These are phyloP conservation scores for Thereuonema tuberculata DNA, from an alignment of 1,140 invertebrate genomes.

Conservation along the genomic window DNA sequence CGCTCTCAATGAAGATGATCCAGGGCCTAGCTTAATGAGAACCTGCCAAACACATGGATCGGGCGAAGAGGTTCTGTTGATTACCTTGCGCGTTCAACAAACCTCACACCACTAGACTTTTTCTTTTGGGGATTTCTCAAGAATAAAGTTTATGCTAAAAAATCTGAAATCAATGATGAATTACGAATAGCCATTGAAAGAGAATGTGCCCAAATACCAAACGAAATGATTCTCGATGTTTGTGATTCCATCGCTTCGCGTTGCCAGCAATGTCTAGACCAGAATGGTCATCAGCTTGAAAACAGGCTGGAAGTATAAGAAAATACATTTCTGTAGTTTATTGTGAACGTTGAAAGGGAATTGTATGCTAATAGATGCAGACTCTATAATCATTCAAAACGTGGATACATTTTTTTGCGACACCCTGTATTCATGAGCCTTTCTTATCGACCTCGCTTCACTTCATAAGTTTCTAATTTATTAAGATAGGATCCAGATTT, in stretches of 20 bases:
- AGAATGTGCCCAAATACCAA: conserved; percentile 11
- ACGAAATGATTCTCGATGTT: conserved; percentile 11
- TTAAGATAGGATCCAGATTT: no score
- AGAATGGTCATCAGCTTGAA: conserved; percentile 1
- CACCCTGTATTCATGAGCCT: no score
- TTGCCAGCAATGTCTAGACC: conserved; percentile 10
- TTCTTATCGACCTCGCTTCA: no score
- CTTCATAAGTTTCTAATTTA: no score
- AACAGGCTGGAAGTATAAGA: background rate
- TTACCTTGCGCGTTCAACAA: background rate
- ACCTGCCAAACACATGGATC: no score
- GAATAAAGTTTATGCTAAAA: background rate
- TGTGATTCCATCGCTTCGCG: conserved; percentile 7
- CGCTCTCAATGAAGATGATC: no score
- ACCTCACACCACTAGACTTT: background rate
- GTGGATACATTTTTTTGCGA: no score
- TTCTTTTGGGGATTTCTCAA: background rate
- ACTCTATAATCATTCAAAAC: no score
- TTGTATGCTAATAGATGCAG: background rate
- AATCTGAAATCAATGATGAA: background rate
- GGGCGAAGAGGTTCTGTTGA: background rate
- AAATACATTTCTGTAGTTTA: background rate
- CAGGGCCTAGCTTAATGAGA: background rate
- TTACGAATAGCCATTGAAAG: background rate
- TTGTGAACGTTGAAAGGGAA: background rate